These are phyloP conservation scores for Cynocephalus volans DNA, from an alignment of 2,113 vertebrate genomes.

Conservation along the genomic window DNA sequence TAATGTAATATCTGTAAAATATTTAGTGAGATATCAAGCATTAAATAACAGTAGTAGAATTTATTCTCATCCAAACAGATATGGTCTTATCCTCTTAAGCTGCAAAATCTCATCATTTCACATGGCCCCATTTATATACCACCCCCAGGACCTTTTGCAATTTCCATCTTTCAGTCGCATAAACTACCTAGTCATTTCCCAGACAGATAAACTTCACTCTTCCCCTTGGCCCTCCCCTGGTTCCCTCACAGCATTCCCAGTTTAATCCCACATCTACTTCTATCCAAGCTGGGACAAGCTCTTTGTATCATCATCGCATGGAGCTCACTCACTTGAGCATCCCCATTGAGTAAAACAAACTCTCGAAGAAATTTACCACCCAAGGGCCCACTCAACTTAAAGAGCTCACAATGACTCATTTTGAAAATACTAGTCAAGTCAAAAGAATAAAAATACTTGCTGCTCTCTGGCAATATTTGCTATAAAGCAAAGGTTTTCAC, in stretches of 20 bases:
- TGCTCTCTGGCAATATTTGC: constrained; percentile 31
- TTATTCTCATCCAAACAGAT: constrained; percentile 10
- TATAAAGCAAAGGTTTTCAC: constrained; percentile 33
- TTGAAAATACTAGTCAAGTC: constrained; percentile 30
- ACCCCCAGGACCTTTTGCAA: neutral
- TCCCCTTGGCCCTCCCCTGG: neutral
- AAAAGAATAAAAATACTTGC: constrained; percentile 61
- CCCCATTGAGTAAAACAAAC: neutral
- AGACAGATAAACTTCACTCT: neutral
- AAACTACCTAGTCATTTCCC: neutral
- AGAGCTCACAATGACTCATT: constrained; percentile 20
- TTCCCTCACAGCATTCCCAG: neutral
- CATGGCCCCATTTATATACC: neutral
- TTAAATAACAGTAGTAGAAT: neutral
- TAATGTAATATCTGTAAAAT: neutral
- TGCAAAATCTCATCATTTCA: constrained; percentile 8
- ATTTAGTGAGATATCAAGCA: neutral
- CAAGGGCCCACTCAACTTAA: neutral
- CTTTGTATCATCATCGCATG: neutral
- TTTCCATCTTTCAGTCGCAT: neutral
- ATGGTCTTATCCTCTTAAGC: neutral
- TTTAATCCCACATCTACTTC: neutral
- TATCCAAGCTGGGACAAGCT: neutral
- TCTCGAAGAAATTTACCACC: constrained; percentile 4
- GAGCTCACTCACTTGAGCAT: neutral